phyloP scores from a whole-genome alignment of 2,797 vertebrate species.

The Leuciscus waleckii region DNA sequence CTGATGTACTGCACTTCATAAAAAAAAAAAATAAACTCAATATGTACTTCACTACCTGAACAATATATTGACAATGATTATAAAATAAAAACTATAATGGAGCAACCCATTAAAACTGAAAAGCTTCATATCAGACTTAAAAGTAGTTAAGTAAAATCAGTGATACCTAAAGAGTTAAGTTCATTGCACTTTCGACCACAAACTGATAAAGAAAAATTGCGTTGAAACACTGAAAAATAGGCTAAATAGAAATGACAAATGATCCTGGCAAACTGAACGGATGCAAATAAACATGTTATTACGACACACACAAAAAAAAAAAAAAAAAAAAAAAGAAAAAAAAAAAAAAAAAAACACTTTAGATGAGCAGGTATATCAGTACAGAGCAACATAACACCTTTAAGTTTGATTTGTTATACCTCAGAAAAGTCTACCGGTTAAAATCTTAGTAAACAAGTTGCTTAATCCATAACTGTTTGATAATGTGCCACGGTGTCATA shows the following conservation, averaged over 20 bases:
- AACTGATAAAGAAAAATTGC: not conserved
- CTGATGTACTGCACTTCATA: no score
- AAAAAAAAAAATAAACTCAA: no score
- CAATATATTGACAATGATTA: not conserved
- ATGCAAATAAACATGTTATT: not conserved
- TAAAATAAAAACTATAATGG: not conserved
- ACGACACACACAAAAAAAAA: not conserved
- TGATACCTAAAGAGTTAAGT: not conserved
- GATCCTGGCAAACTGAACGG: not conserved
- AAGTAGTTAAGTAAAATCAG: not conserved
- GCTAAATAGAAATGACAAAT: constrained; percentile 3
- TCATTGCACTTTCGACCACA: not conserved
- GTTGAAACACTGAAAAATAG: not conserved
- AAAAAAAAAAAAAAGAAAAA: not conserved
- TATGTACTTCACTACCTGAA: not conserved
- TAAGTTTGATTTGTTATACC: not conserved
- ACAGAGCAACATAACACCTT: not conserved
- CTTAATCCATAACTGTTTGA: constrained; percentile 23
- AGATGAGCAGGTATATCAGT: not conserved
- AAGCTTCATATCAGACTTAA: not conserved
- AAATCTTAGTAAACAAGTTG: constrained; percentile 25
- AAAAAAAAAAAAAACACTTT: not conserved
- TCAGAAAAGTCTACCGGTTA: not conserved
- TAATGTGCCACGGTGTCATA: constrained; percentile 27
- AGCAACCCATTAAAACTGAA: not conserved